Conservation (phyloP, 1,140 invertebrate genomes). For the Sycophila sp. region DNA sequence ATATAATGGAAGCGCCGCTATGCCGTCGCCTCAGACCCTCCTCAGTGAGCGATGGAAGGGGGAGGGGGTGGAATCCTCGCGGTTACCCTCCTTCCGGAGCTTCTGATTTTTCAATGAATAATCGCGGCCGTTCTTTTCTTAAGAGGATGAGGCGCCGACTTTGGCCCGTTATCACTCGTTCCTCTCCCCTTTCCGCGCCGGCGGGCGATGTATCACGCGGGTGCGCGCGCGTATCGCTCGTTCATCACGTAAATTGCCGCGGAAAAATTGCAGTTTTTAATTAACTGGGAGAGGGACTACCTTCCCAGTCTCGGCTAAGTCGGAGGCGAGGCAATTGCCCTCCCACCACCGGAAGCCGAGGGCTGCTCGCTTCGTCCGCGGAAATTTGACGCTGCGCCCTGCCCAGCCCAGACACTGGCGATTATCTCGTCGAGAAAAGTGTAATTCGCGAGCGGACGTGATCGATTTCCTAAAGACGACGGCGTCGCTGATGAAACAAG, state of each 20-base stretch:
- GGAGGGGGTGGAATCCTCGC: too few species aligned
- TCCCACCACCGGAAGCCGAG: too few species aligned
- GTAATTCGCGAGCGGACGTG: too few species aligned
- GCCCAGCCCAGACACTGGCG: too few species aligned
- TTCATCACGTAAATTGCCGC: neutral
- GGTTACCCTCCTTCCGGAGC: neutral
- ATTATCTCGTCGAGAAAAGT: too few species aligned
- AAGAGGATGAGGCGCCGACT: neutral
- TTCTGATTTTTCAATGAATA: slow-evolving; percentile 18
- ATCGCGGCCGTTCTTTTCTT: neutral
- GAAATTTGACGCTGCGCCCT: too few species aligned
- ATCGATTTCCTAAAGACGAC: too few species aligned
- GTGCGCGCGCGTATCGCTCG: neutral
- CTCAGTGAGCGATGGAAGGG: neutral
- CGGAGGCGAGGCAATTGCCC: too few species aligned
- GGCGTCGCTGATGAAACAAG: too few species aligned
- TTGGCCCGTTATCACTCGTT: slow-evolving; percentile 8
- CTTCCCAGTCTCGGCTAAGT: too few species aligned
- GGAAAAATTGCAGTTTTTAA: slow-evolving; percentile 23
- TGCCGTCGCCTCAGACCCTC: neutral
- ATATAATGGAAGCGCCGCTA: slow-evolving; percentile 13
- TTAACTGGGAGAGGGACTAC: too few species aligned
- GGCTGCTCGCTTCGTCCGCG: too few species aligned
- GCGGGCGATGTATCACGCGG: neutral
- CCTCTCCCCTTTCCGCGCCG: neutral